Evolutionary conservation across 2,113 vertebrate genomes (phyloP).

Genomic region (Agelaius tricolor): DNA sequence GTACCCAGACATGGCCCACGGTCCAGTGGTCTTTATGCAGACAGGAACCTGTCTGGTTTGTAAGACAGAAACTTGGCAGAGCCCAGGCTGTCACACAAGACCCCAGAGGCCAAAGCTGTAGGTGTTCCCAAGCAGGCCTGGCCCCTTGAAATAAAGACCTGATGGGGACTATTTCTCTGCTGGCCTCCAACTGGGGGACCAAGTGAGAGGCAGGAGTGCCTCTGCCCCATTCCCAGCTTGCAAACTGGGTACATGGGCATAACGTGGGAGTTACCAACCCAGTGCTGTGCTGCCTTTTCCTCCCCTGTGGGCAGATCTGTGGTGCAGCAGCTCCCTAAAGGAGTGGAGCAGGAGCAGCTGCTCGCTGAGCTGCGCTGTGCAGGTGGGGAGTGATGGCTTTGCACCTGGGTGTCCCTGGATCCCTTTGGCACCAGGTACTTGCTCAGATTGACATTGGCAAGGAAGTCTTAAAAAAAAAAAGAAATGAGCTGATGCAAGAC

Average conservation of each 20-base stretch:
- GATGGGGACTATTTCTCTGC: background rate
- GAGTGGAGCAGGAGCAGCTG: background rate
- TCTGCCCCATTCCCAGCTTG: background rate
- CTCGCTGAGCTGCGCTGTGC: accelerated
- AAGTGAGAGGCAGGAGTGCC: background rate
- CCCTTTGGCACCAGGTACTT: background rate
- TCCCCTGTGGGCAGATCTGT: accelerated
- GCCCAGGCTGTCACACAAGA: background rate
- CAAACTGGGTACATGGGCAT: accelerated
- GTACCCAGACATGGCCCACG: accelerated
- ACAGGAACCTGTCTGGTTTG: background rate
- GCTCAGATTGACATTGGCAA: background rate
- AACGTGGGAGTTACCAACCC: background rate
- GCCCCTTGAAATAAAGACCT: background rate
- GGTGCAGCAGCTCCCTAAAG: background rate
- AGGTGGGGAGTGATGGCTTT: background rate
- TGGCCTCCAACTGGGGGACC: background rate
- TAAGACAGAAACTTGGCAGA: background rate
- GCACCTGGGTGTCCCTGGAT: background rate
- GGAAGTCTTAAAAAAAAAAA: background rate
- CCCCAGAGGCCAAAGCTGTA: background rate
- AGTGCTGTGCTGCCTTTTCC: background rate
- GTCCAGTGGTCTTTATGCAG: background rate
- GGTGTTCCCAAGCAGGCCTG: background rate
- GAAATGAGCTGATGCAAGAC: background rate